Percentiles rank a stretch among this genome's conserved stretches.
phyloP scores from a whole-genome alignment of 2,797 vertebrate genomes.

The Fistularia commersonii region DNA sequence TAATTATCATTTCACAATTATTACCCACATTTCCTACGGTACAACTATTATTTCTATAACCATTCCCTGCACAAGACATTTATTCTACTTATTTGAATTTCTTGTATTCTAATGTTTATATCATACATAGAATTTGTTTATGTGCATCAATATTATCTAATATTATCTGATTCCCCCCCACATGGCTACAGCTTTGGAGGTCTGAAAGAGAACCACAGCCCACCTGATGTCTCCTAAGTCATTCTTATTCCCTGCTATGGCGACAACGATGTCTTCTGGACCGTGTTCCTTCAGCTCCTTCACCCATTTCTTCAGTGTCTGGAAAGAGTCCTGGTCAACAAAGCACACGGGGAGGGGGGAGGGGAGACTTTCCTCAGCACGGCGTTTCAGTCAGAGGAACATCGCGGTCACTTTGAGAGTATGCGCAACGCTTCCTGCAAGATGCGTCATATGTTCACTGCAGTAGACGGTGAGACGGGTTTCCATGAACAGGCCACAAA shows the following conservation, averaged over 20 bases:
- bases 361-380: neutral
- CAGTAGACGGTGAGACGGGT: conserved; percentile 18
- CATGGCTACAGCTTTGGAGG: neutral
- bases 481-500: conserved; percentile 48
- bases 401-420: conserved; percentile 2
- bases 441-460: conserved; percentile 19
- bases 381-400: neutral
- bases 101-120: too few species aligned
- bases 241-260: conserved; percentile 97
- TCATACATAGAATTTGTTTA: too few species aligned
- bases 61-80: too few species aligned
- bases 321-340: conserved; percentile 90
- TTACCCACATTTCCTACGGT: too few species aligned
- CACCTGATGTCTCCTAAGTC: conserved; percentile 97
- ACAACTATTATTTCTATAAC: too few species aligned
- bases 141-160: too few species aligned
- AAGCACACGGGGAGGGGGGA: conserved; percentile 9
- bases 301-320: conserved; percentile 98
- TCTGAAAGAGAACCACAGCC: neutral
- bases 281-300: conserved; percentile 97
- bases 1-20: too few species aligned
- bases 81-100: too few species aligned
- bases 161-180: too few species aligned
- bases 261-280: conserved; percentile 97
- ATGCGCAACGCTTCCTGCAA: conserved; percentile 8